Evolutionary conservation across 2,113 vertebrate species (phyloP).

Genomic region (Gymnarchus niloticus): DNA sequence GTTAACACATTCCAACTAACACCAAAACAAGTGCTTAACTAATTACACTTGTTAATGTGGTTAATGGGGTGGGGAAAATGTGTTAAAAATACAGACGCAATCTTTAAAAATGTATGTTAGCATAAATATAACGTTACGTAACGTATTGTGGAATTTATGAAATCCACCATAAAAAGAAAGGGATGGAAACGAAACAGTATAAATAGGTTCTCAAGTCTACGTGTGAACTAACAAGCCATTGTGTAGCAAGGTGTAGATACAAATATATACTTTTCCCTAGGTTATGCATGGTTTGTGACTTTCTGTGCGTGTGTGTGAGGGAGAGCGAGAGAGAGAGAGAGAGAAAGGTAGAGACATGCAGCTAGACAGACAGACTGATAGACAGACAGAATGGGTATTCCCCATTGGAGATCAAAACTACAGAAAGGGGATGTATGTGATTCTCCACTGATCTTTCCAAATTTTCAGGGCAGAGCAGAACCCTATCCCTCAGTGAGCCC

Average conservation of each 20-base stretch:
- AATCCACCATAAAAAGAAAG: too few relatives aligned
- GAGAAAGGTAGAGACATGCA: too few relatives aligned
- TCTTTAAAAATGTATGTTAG: background rate
- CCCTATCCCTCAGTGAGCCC: background rate
- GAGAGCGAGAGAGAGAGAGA: background rate
- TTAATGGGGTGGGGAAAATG: too few relatives aligned
- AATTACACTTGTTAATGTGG: background rate
- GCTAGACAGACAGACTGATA: too few relatives aligned
- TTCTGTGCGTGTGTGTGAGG: background rate
- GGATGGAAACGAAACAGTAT: too few relatives aligned
- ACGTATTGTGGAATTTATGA: background rate
- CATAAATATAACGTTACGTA: background rate
- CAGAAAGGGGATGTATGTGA: background rate
- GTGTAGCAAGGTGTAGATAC: too few relatives aligned
- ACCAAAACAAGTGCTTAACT: background rate
- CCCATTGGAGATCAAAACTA: background rate
- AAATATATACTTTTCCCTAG: too few relatives aligned
- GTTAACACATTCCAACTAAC: background rate
- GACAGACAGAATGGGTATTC: too few relatives aligned
- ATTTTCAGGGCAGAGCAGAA: background rate
- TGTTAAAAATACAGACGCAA: background rate
- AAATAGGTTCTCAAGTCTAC: too few relatives aligned
- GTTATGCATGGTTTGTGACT: too few relatives aligned
- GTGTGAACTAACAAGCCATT: too few relatives aligned
- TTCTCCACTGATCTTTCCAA: background rate